Percentiles rank a stretch among this genome's conserved stretches.
Evolutionary conservation across 2,113 vertebrate genomes (phyloP).

Genomic region (Cyanoderma ruficeps): DNA sequence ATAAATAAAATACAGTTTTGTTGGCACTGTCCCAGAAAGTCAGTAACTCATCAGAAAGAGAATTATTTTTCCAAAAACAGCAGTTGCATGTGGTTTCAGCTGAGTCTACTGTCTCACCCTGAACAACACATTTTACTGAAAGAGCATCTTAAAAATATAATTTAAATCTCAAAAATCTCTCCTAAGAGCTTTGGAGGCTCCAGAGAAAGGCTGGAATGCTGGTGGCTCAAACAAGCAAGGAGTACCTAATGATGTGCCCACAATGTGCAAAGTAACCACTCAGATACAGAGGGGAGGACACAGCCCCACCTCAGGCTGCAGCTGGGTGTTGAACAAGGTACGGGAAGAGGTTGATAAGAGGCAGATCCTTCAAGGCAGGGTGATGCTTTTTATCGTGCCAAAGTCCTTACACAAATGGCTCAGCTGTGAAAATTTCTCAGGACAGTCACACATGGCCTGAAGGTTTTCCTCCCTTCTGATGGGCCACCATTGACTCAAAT

Average conservation of each 20-base stretch:
- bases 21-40: neutral
- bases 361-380: neutral
- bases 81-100: neutral
- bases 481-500: neutral
- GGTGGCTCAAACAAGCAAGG: neutral
- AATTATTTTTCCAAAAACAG: neutral
- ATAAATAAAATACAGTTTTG: slow-evolving; percentile 2
- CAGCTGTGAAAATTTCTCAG: neutral
- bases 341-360: neutral
- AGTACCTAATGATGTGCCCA: neutral
- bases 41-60: neutral
- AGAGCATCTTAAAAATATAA: neutral
- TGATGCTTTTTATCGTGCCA: neutral
- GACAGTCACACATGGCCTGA: fast-evolving
- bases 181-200: neutral
- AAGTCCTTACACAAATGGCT: neutral
- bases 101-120: neutral
- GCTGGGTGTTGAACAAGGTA: neutral
- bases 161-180: neutral
- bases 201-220: neutral
- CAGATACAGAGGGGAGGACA: neutral
- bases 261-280: neutral
- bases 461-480: neutral
- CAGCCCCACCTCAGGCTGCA: neutral
- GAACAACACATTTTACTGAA: neutral